Percentiles rank a stretch among this genome's conserved stretches.
phyloP scores from a whole-genome alignment of 1,140 invertebrate genomes.

The Drosophila yakuba region DNA sequence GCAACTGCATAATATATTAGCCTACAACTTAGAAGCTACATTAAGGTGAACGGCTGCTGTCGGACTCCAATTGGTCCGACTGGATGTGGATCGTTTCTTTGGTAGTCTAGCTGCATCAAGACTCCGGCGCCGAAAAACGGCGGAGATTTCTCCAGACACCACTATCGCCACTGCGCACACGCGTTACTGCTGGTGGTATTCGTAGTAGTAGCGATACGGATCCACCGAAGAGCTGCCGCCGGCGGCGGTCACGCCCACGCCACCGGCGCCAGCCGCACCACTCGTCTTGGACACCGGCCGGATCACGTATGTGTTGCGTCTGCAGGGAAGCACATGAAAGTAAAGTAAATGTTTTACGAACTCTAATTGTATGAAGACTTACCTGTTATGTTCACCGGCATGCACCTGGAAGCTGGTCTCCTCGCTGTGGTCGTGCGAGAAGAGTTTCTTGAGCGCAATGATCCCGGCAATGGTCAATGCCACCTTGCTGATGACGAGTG shows the following conservation, averaged over 20 bases:
- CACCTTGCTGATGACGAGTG: conserved; percentile 89
- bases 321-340: conserved; percentile 75
- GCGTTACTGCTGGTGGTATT: conserved; percentile 81
- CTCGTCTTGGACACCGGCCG: conserved; percentile 85
- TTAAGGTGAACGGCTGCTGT: conserved; percentile 51
- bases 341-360: background rate
- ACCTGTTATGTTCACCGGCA: conserved; percentile 88
- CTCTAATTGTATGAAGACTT: background rate
- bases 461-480: conserved; percentile 89
- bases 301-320: conserved; percentile 87
- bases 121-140: conserved; percentile 11
- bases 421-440: conserved; percentile 87
- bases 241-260: conserved; percentile 61
- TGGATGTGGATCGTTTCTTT: conserved; percentile 59
- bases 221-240: conserved; percentile 84
- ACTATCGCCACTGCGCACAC: background rate
- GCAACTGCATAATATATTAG: conserved; percentile 41
- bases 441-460: conserved; percentile 89
- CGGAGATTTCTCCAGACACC: conserved; percentile 35
- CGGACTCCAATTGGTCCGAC: conserved; percentile 28
- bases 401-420: conserved; percentile 88
- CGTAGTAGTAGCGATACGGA: conserved; percentile 86
- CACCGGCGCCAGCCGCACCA: conserved; percentile 14
- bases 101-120: conserved; percentile 67
- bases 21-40: conserved; percentile 60